Conservation (phyloP, 2,113 vertebrate species). For the Aspidoscelis tigris region DNA sequence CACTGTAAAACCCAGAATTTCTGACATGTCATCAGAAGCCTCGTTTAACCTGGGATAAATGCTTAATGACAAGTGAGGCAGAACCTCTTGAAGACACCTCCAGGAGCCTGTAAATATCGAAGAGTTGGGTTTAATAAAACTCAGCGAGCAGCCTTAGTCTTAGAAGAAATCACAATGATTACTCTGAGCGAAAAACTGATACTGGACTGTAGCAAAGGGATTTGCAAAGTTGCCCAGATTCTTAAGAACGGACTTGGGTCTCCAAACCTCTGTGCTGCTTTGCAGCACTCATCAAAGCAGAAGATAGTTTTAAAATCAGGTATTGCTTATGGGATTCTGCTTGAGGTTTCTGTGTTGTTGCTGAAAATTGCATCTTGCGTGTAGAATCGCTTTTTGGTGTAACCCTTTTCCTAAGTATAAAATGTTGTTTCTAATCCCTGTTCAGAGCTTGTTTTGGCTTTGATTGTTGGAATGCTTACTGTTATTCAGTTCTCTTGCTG, state of each 20-base stretch:
- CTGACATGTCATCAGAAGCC: conserved; percentile 52
- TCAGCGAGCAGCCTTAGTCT: background rate
- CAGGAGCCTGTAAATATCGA: conserved; percentile 9
- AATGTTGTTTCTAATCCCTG: conserved; percentile 24
- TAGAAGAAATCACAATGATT: conserved; percentile 34
- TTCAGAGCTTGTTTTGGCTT: conserved; percentile 28
- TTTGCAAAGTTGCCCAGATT: conserved; percentile 59
- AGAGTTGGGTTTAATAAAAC: conserved; percentile 25
- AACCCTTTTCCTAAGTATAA: conserved; percentile 10
- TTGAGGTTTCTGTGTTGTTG: background rate
- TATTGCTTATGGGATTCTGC: conserved; percentile 34
- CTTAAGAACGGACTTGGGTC: conserved; percentile 52
- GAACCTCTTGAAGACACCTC: conserved; percentile 8
- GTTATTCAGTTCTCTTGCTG: conserved; percentile 18
- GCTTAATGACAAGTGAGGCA: conserved; percentile 23
- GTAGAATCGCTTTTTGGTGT: conserved; percentile 21
- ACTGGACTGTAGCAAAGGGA: conserved; percentile 58
- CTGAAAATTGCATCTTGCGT: conserved; percentile 19
- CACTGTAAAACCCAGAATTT: conserved; percentile 65
- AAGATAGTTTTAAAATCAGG: conserved; percentile 54
- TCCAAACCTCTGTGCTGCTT: conserved; percentile 32
- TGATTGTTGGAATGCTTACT: background rate
- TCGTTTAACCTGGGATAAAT: conserved; percentile 41
- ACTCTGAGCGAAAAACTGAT: conserved; percentile 60
- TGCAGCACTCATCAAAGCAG: conserved; percentile 47